A percentile compares a stretch with the other conserved stretches of the same genome.
phyloP scores from a whole-genome alignment of 2,888 invertebrate genomes.

The Acronicta aceris region DNA sequence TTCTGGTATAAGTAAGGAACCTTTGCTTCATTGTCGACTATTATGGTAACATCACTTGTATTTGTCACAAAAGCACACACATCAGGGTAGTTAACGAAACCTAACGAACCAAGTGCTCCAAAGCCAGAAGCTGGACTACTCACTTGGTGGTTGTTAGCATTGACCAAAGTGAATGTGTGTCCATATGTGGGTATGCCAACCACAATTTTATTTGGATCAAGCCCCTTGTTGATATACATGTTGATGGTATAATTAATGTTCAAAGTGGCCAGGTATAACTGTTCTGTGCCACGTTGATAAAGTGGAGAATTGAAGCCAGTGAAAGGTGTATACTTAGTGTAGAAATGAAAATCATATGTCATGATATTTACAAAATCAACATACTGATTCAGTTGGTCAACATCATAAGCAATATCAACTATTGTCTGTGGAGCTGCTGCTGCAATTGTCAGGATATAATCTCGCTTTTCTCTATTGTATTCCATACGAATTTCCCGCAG shows the following conservation, averaged over 20 bases:
- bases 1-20: slow-evolving; percentile 93
- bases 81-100: slow-evolving; percentile 92
- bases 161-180: slow-evolving; percentile 93
- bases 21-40: slow-evolving; percentile 91
- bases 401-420: slow-evolving; percentile 93
- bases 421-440: slow-evolving; percentile 94
- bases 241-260: slow-evolving; percentile 95
- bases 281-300: slow-evolving; percentile 90
- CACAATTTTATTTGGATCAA: slow-evolving; percentile 93
- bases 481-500: slow-evolving; percentile 92
- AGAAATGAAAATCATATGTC: slow-evolving; percentile 97
- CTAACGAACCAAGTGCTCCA: slow-evolving; percentile 91
- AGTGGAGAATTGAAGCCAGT: slow-evolving; percentile 96
- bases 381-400: slow-evolving; percentile 93
- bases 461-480: slow-evolving; percentile 89
- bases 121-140: slow-evolving; percentile 92
- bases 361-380: slow-evolving; percentile 96
- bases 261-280: slow-evolving; percentile 91
- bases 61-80: slow-evolving; percentile 91
- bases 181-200: slow-evolving; percentile 97
- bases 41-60: slow-evolving; percentile 79
- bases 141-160: slow-evolving; percentile 90
- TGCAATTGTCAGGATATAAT: slow-evolving; percentile 92
- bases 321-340: slow-evolving; percentile 92
- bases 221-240: slow-evolving; percentile 93